These are phyloP conservation scores for Serrognathus titanus DNA, from an alignment of 2,888 invertebrate genomes.

Conservation along the genomic window DNA sequence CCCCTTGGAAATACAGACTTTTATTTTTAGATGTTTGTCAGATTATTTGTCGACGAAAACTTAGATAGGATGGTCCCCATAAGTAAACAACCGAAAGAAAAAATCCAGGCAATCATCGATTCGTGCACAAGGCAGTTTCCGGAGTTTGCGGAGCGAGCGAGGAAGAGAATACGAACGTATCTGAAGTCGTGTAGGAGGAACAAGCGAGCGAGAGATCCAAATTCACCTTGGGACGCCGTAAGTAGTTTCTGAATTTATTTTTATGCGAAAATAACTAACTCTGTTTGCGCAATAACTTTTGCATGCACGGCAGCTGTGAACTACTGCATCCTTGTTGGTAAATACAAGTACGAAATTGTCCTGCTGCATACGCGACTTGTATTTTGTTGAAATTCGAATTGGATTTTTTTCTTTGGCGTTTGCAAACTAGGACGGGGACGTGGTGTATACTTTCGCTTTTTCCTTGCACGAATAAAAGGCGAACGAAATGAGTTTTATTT, in stretches of 20 bases:
- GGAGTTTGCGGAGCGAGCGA: slow-evolving; percentile 91
- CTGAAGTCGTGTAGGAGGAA: slow-evolving; percentile 93
- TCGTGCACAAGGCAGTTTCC: slow-evolving; percentile 96
- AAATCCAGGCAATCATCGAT: slow-evolving; percentile 95
- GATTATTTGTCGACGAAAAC: slow-evolving; percentile 95
- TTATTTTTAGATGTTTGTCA: slow-evolving; percentile 86
- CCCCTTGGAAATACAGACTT: not conserved
- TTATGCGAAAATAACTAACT: not conserved
- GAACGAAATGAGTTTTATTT: too few species aligned
- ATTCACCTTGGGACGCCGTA: slow-evolving; percentile 83
- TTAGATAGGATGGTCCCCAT: slow-evolving; percentile 95
- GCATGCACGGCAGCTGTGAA: too few species aligned
- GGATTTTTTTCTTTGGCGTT: too few species aligned
- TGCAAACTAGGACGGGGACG: too few species aligned
- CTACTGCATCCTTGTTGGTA: too few species aligned
- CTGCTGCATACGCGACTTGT: too few species aligned
- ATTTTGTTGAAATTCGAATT: too few species aligned
- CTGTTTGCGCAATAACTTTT: too few species aligned
- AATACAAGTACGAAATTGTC: too few species aligned
- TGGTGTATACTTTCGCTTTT: too few species aligned
- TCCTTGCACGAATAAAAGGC: too few species aligned
- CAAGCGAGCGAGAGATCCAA: slow-evolving; percentile 83
- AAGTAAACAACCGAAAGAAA: slow-evolving; percentile 96
- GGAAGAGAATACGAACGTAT: slow-evolving; percentile 92
- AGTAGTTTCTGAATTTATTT: slow-evolving; percentile 44